A percentile compares a stretch with the other conserved stretches of the same genome.
These are phyloP conservation scores for Oophaga sylvatica DNA, from an alignment of 2,797 vertebrate species.

Conservation along the genomic window DNA sequence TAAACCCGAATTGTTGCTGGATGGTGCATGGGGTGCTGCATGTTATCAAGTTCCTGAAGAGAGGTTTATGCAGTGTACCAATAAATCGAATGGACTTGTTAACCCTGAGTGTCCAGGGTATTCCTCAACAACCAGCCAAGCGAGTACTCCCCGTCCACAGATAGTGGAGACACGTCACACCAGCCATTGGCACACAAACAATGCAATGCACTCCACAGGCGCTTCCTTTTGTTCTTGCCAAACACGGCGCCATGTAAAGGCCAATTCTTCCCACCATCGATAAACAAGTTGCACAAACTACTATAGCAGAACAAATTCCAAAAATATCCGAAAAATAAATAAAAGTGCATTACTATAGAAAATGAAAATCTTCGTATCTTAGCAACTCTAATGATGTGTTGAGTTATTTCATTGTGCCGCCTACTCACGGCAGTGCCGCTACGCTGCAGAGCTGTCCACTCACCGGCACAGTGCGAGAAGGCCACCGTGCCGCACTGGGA, in stretches of 20 bases:
- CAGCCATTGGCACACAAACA: neutral
- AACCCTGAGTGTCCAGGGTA: too few species aligned
- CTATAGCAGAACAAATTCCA: constrained; percentile 50
- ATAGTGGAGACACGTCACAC: neutral
- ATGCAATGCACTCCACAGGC: neutral
- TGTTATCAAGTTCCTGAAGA: too few species aligned
- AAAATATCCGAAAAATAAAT: constrained; percentile 54
- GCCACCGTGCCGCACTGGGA: neutral
- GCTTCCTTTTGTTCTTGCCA: constrained; percentile 22
- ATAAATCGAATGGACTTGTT: too few species aligned
- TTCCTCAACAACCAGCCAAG: too few species aligned
- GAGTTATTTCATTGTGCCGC: constrained; percentile 58
- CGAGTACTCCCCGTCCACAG: too few species aligned
- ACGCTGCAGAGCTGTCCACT: constrained; percentile 21
- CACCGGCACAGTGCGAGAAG: neutral
- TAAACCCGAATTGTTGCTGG: too few species aligned
- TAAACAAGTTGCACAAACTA: constrained; percentile 48
- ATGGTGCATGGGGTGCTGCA: too few species aligned
- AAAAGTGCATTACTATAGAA: constrained; percentile 56
- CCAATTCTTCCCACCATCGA: constrained; percentile 6
- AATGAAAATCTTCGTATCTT: constrained; percentile 60
- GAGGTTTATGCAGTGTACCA: too few species aligned
- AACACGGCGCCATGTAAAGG: neutral
- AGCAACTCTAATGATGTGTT: constrained; percentile 59
- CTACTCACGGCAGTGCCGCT: constrained; percentile 47